Percentiles rank a stretch among this genome's conserved stretches.
Evolutionary conservation across 2,797 vertebrate genomes (phyloP).

Genomic region (Sebastes matsubarae): DNA sequence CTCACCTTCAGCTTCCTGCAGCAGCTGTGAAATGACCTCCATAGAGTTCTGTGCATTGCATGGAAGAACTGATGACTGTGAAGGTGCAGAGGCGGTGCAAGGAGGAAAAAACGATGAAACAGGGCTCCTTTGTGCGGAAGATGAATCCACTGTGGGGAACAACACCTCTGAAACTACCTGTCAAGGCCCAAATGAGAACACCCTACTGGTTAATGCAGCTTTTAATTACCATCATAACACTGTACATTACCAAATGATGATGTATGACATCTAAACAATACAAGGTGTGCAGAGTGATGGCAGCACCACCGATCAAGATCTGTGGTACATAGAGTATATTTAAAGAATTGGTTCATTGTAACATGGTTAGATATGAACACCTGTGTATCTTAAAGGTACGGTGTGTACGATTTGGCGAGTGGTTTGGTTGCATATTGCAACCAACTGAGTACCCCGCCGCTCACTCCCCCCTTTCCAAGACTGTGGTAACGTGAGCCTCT

Average conservation of each 20-base stretch:
- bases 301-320: neutral
- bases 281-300: neutral
- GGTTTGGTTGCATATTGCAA: no score
- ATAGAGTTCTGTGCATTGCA: constrained; percentile 50
- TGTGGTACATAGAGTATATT: neutral
- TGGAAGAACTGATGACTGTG: constrained; percentile 42
- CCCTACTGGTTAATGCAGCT: neutral
- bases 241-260: neutral
- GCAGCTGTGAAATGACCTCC: constrained; percentile 82
- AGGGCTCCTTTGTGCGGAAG: constrained; percentile 28
- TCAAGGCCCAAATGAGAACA: constrained; percentile 19
- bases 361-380: neutral
- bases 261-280: neutral
- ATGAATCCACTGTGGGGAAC: constrained; percentile 67
- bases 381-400: neutral
- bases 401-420: no score
- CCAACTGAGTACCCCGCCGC: no score
- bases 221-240: neutral
- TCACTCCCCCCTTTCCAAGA: no score
- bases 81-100: constrained; percentile 21
- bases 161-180: constrained; percentile 84
- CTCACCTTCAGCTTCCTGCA: constrained; percentile 85
- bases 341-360: neutral
- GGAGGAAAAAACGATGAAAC: constrained; percentile 11
- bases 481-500: no score